Evolutionary conservation across 2,797 vertebrate genomes (phyloP), one percentile per base, ranked within the genome.

Genomic region (Gobionotothen gibberifrons): DNA sequence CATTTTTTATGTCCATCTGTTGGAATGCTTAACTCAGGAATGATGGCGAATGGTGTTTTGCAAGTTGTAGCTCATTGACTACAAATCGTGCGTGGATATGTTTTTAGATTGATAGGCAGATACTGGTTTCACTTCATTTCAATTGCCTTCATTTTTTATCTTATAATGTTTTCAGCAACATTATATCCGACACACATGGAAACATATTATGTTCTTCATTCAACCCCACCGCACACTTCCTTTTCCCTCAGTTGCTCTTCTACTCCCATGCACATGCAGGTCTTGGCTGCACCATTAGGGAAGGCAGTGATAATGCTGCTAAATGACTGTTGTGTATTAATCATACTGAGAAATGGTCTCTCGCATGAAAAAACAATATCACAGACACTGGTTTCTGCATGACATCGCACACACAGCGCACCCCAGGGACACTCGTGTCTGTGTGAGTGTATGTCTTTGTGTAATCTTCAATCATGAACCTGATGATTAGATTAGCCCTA

Each of bases 331-430:
- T 90, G 74, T 78, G 78, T 87, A 86, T 89, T 89, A 89, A 81
- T 92, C 93, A 90, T 82, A 85, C 79, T 84, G 88, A 92, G 86
- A 90, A 90, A 93, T 93, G 88, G 90, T 81, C 78, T 81, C 80
- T 85, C 87, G 86, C 74, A 86, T 72, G 82, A 84, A 80, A 89
- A 87, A 86, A 92, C 85, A 89, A 85, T 81, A 86, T 86, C 85
- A 74, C 80, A 85, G 81, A 82, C 74, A 78, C 71, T 65, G 80
- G 59, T 89, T 67, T 88, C 69, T 84, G 84, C 88, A 87, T 88
- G 87, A 82, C 78, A 82, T 88, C 85, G 65, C 49, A 3, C 76
- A 75, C 53, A 69, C n/a, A 72, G 60, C 56, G 47, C 77, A 59
- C 84, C 52, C 54, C 74, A 39, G 78, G 82, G 59, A 66, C 22